phyloP scores from a whole-genome alignment of 2,113 vertebrate genomes.

The Gasterosteus aculeatus region DNA sequence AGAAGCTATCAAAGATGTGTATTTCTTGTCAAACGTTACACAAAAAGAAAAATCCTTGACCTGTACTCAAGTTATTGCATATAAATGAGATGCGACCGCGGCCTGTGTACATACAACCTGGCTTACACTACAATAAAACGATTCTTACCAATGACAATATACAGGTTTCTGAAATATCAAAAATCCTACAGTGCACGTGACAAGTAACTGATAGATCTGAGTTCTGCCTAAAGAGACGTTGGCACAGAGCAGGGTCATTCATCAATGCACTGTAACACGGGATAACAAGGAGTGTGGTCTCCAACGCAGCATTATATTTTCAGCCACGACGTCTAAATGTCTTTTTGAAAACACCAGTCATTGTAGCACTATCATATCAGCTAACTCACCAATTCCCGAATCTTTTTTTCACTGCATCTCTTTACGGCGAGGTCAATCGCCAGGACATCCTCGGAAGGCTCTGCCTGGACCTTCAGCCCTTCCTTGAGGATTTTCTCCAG shows the following conservation, averaged over 20 bases:
- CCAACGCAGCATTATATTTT: not conserved
- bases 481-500: constrained; percentile 43
- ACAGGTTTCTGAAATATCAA: not conserved
- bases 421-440: constrained; percentile 10
- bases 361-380: not conserved
- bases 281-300: not conserved
- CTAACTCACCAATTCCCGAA: constrained; percentile 47
- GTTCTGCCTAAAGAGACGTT: not conserved
- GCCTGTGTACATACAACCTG: not conserved
- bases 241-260: not conserved
- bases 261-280: not conserved
- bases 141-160: not conserved
- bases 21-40: not conserved
- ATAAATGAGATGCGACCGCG: not conserved
- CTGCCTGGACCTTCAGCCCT: constrained; percentile 35
- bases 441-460: constrained; percentile 12
- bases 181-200: not conserved
- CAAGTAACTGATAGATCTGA: not conserved
- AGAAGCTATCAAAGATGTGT: not conserved
- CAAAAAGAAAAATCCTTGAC: not conserved
- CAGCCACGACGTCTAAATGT: not conserved
- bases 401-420: constrained; percentile 10
- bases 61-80: not conserved
- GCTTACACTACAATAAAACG: not conserved
- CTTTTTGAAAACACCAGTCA: not conserved